Evolutionary conservation across 2,113 vertebrate species (phyloP), one percentile per base, ranked within the genome.

Genomic region (Mionectes macconnelli): DNA sequence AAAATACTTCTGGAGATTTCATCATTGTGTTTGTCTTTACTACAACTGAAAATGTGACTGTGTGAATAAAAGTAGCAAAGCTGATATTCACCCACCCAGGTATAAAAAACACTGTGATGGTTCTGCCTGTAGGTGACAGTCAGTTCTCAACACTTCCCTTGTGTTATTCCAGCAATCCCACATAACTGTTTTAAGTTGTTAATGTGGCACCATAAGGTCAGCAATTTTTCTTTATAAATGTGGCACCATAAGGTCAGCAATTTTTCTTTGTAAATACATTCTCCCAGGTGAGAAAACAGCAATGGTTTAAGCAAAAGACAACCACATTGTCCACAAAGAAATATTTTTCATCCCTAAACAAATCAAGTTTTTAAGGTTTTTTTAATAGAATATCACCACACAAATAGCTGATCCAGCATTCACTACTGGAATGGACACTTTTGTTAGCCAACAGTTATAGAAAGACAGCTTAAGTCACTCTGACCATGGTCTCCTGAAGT

Each of bases 271-370:
- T 19, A 85, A 92, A 72, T 39, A 23, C 1, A 0, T 80, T 60
- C 64, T 80, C 31, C 50, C 55, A 70, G 23, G 21, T 57, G 31
- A 62, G 57, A 57, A 57, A 77, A 77, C 19, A 74, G n/a, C 31
- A 81, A 23, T 12, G 13, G 4, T 33, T 89, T 77, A 66, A 86
- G 66, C 24, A 50, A 67, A 63, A 59, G 16, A 75, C 44, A 89
- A 67, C 2, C 3, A 6, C 0, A 0, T 10, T 31, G 25, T 18
- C 74, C 45, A 22, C 35, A 75, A 63, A 73, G 40, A 63, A 92
- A 40, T 14, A 23, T 40, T 64, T 81, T 74, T 69, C 17, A 62
- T 8, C 10, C 23, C 22, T 30, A 9, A 8, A 9, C 30, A 25
- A 11, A 8, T 9, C 50, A 57, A 44, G 20, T 62, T 86, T 56